Evolutionary conservation across 2,113 vertebrate species (phyloP).

Genomic region (Malaclemys terrapin): DNA sequence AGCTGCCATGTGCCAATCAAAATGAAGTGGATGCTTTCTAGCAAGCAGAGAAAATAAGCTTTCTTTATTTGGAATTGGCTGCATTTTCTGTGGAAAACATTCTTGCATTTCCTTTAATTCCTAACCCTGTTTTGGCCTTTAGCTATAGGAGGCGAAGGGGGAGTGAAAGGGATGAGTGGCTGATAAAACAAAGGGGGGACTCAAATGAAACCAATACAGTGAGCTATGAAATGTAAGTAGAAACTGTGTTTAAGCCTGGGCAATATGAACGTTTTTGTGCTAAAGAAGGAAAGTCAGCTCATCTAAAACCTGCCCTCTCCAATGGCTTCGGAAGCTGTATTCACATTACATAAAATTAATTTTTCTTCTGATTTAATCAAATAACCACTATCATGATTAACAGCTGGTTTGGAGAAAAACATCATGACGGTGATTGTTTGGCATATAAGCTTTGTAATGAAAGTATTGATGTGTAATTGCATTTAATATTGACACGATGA

Average conservation of each 20-base stretch:
- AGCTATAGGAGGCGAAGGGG: constrained; percentile 9
- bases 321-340: background rate
- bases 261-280: background rate
- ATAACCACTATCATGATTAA: background rate
- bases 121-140: constrained; percentile 45
- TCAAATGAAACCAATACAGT: background rate
- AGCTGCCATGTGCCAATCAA: constrained; percentile 74
- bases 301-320: background rate
- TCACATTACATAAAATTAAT: background rate
- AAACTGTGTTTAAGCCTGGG: constrained; percentile 17
- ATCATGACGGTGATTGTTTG: background rate
- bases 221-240: background rate
- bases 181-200: constrained; percentile 22
- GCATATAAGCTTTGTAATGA: background rate
- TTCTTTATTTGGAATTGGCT: constrained; percentile 58
- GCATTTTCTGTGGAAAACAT: constrained; percentile 26
- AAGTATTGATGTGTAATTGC: background rate
- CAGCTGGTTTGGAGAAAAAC: background rate
- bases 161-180: background rate
- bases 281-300: background rate
- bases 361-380: background rate
- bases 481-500: constrained; percentile 2
- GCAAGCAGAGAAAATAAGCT: constrained; percentile 52
- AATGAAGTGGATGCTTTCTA: constrained; percentile 52
- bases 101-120: constrained; percentile 24